phyloP scores from a whole-genome alignment of 64 coral and sea anemone species.

The Anthopleura sola region DNA sequence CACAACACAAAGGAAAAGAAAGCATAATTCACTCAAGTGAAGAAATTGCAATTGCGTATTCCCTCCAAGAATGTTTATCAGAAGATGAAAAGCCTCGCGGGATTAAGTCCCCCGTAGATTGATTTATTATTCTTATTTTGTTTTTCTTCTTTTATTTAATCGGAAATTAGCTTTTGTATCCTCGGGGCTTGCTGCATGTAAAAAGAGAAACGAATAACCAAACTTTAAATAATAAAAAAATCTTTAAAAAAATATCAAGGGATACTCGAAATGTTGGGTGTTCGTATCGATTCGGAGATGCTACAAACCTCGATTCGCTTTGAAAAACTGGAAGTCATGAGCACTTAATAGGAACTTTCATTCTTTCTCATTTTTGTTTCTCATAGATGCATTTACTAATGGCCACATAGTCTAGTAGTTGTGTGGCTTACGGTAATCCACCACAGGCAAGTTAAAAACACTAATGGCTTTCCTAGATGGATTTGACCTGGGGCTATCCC shows the following conservation, averaged over 20 bases:
- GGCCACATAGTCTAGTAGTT: background rate
- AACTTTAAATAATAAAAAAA: background rate
- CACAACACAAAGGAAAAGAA: background rate
- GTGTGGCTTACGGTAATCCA: slow-evolving; percentile 8
- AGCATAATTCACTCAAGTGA: background rate
- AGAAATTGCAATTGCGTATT: background rate
- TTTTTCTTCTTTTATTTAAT: background rate
- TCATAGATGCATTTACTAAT: background rate
- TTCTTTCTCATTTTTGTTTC: background rate
- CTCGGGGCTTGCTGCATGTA: background rate
- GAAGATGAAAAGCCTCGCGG: background rate
- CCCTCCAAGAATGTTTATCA: background rate
- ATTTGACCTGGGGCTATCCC: background rate
- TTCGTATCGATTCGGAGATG: background rate
- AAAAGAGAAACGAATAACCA: background rate
- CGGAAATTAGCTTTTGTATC: slow-evolving; percentile 3
- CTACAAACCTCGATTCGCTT: background rate
- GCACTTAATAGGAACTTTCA: background rate
- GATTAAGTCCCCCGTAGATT: background rate
- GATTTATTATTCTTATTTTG: background rate
- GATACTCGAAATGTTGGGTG: background rate
- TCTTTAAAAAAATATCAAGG: too few species aligned
- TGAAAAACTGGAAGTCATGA: background rate
- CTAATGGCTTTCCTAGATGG: slow-evolving; percentile 8
- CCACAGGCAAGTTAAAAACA: background rate